phyloP scores from a whole-genome alignment of 2,113 vertebrate species.

The Forbesichthys papilliferus region DNA sequence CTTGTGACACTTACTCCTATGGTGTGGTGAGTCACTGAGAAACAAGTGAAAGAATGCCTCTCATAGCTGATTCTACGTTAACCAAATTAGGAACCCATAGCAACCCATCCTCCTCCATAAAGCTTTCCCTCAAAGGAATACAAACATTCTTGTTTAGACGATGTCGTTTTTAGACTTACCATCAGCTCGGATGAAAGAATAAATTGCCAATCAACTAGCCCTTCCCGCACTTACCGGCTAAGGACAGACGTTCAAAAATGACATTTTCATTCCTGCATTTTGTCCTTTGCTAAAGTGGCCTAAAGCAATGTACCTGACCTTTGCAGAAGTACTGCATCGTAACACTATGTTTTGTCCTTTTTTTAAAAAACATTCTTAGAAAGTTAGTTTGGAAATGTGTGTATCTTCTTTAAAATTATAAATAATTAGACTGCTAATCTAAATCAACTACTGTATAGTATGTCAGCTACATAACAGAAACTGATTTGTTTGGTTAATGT shows the following conservation, averaged over 20 bases:
- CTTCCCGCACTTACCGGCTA: neutral
- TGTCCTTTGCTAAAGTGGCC: slow-evolving; percentile 27
- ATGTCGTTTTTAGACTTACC: neutral
- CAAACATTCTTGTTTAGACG: neutral
- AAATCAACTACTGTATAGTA: neutral
- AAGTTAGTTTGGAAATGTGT: no score
- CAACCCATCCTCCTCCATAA: neutral
- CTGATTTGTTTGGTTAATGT: neutral
- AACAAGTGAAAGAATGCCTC: neutral
- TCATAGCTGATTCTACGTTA: neutral
- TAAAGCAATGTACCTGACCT: slow-evolving; percentile 28
- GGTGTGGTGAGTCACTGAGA: slow-evolving; percentile 88
- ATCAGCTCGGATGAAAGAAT: slow-evolving; percentile 2
- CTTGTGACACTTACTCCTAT: slow-evolving; percentile 95
- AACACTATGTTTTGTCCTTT: neutral
- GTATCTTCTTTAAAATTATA: neutral
- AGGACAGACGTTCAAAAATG: slow-evolving; percentile 17
- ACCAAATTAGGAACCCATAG: neutral
- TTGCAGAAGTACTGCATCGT: slow-evolving; percentile 22
- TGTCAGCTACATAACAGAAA: neutral
- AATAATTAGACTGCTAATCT: neutral
- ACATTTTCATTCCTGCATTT: slow-evolving; percentile 34
- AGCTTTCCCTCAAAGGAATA: neutral
- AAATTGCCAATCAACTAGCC: slow-evolving; percentile 8
- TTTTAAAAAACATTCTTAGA: no score